A percentile compares a stretch with the other conserved stretches of the same genome.
Evolutionary conservation across 2,797 vertebrate genomes (phyloP).

Genomic region (Cirrhinus mrigala): DNA sequence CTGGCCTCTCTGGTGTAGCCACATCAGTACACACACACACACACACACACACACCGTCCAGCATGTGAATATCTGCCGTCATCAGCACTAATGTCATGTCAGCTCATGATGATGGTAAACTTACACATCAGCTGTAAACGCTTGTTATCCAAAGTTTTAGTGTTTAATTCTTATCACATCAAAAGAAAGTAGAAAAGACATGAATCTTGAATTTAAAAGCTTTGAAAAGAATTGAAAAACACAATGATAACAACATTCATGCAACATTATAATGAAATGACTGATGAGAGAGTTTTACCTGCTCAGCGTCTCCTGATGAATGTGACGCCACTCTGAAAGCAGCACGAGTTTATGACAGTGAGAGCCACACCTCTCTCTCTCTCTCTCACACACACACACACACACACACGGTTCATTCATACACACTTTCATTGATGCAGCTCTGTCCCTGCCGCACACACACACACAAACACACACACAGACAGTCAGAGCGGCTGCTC

Average conservation of each 20-base stretch:
- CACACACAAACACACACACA: constrained; percentile 23
- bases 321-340: constrained; percentile 14
- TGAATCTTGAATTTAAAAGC: background rate
- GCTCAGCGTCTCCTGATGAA: constrained; percentile 31
- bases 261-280: background rate
- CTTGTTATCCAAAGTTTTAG: background rate
- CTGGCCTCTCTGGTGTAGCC: no score
- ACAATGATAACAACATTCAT: background rate
- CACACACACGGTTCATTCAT: constrained; percentile 43
- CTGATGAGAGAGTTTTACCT: constrained; percentile 40
- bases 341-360: constrained; percentile 24
- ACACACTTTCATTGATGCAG: constrained; percentile 46
- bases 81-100: background rate
- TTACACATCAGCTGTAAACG: background rate
- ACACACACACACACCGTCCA: no score
- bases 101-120: background rate
- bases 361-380: constrained; percentile 9
- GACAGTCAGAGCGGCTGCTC: constrained; percentile 1
- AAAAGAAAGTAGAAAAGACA: background rate
- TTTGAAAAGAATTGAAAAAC: background rate
- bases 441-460: constrained; percentile 18
- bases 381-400: constrained; percentile 34
- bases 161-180: background rate
- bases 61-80: no score
- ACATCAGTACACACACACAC: background rate